A percentile compares a stretch with the other conserved stretches of the same genome.
phyloP scores from a whole-genome alignment of 2,113 vertebrate genomes.

The Cettia cetti region DNA sequence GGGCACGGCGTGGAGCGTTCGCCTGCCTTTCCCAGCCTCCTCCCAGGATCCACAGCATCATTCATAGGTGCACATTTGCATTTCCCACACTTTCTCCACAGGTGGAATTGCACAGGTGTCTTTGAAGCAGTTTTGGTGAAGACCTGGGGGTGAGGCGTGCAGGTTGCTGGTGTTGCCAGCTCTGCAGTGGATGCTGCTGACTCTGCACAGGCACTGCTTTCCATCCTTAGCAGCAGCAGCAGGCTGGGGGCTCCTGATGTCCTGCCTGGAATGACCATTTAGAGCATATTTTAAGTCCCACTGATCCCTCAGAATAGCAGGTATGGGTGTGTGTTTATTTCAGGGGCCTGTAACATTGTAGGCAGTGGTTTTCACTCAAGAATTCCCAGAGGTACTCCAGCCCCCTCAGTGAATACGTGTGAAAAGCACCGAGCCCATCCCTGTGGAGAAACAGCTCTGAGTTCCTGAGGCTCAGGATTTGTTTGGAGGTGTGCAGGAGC shows the following conservation, averaged over 20 bases:
- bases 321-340: background rate
- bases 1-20: accelerated
- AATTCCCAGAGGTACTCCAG: background rate
- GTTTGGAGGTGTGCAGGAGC: background rate
- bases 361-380: background rate
- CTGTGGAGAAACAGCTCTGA: background rate
- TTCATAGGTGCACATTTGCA: accelerated
- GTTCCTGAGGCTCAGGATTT: background rate
- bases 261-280: background rate
- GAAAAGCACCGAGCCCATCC: accelerated
- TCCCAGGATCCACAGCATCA: accelerated
- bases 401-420: accelerated
- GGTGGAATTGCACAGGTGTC: background rate
- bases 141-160: accelerated
- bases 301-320: background rate
- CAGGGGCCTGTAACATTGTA: background rate
- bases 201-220: background rate
- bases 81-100: background rate
- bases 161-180: accelerated
- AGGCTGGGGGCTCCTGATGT: background rate
- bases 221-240: background rate
- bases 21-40: background rate
- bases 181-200: accelerated
- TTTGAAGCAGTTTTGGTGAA: background rate
- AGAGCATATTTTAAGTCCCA: accelerated